Conservation (phyloP, 2,113 vertebrate species). For the Alces alces region DNA sequence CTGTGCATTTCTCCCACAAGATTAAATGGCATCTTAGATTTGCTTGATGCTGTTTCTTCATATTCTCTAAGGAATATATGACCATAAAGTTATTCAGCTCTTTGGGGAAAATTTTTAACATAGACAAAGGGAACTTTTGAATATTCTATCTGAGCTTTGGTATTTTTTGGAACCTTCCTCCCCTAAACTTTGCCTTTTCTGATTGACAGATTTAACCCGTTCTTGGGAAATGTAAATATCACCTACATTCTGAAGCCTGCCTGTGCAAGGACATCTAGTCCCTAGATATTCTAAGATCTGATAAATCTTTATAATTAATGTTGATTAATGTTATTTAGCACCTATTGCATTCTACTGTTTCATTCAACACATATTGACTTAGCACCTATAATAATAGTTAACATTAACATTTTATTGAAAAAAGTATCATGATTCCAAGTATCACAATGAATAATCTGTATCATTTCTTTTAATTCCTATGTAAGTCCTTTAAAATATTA, state of each 20-base stretch:
- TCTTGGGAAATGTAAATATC: not conserved
- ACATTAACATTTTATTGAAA: conserved; percentile 8
- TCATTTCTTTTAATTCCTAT: not conserved
- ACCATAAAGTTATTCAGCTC: not conserved
- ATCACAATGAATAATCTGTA: not conserved
- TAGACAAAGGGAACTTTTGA: not conserved
- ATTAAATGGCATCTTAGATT: not conserved
- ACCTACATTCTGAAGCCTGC: not conserved
- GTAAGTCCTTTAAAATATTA: not conserved
- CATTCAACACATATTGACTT: not conserved
- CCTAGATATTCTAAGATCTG: not conserved
- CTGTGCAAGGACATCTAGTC: not conserved
- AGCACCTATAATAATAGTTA: not conserved
- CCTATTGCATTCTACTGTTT: not conserved
- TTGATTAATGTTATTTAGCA: not conserved
- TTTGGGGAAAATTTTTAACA: not conserved
- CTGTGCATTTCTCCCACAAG: not conserved
- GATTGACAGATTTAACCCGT: not conserved
- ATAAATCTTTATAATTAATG: not conserved
- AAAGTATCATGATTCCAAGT: not conserved
- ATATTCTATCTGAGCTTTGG: not conserved
- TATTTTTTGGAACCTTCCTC: not conserved
- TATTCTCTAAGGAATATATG: not conserved
- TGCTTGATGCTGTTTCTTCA: not conserved
- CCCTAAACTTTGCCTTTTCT: not conserved